phyloP scores from a whole-genome alignment of 2,797 vertebrate species.

The Melanotaenia boesemani region DNA sequence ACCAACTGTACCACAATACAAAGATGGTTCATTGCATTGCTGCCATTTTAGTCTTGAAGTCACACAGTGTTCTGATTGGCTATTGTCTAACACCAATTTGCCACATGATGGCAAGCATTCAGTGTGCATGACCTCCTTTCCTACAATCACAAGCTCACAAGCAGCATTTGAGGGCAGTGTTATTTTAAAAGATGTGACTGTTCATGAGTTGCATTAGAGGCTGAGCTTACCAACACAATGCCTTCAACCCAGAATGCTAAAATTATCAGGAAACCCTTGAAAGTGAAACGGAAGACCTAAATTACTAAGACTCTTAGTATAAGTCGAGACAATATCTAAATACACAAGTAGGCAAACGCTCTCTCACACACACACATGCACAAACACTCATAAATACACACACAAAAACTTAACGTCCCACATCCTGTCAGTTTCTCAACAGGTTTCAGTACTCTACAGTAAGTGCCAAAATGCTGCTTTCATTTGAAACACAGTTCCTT shows the following conservation, averaged over 20 bases:
- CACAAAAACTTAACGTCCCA: slow-evolving; percentile 38
- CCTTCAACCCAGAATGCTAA: background rate
- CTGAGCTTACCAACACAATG: no score
- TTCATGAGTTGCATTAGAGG: background rate
- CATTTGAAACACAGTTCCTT: slow-evolving; percentile 14
- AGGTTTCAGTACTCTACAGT: slow-evolving; percentile 37
- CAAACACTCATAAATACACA: slow-evolving; percentile 14
- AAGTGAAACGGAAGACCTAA: background rate
- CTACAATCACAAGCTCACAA: background rate
- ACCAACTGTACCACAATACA: background rate
- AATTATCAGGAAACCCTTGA: background rate
- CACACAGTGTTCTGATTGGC: background rate
- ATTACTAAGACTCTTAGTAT: background rate
- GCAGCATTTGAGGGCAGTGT: background rate
- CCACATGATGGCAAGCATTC: background rate
- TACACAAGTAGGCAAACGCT: no score
- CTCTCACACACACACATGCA: slow-evolving; percentile 7
- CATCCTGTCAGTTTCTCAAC: slow-evolving; percentile 73
- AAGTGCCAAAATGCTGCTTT: slow-evolving; percentile 10
- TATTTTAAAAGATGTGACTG: background rate
- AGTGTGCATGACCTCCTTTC: background rate
- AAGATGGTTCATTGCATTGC: no score
- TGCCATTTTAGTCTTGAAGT: background rate
- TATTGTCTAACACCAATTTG: background rate
- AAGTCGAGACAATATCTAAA: no score